Percentiles rank a stretch among this genome's conserved stretches.
Evolutionary conservation across 2,113 vertebrate genomes (phyloP).

Genomic region (Chlamydotis undulata): DNA sequence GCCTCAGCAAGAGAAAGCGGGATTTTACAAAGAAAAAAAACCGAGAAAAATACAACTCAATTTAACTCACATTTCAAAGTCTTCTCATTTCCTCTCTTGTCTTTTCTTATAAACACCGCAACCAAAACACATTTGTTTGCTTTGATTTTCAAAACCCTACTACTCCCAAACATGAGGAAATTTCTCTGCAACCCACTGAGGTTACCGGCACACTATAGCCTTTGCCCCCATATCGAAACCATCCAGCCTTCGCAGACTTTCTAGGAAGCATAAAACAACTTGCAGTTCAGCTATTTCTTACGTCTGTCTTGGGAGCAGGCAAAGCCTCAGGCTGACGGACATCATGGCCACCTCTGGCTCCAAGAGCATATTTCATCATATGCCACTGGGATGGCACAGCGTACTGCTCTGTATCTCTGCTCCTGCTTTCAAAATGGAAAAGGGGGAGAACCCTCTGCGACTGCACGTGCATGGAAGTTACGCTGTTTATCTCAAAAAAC

Average conservation of each 20-base stretch:
- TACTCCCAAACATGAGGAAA: not conserved
- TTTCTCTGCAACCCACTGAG: not conserved
- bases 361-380: not conserved
- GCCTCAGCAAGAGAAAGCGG: not conserved
- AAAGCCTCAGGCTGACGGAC: not conserved
- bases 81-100: slow-evolving; percentile 32
- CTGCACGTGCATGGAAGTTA: not conserved
- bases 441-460: not conserved
- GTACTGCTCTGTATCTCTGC: fast-evolving
- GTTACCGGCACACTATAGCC: not conserved
- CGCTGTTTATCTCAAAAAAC: not conserved
- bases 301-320: not conserved
- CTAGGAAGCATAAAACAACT: not conserved
- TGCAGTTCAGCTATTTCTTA: not conserved
- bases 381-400: fast-evolving
- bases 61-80: slow-evolving; percentile 48
- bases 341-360: not conserved
- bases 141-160: slow-evolving; percentile 35
- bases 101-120: slow-evolving; percentile 32
- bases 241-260: not conserved
- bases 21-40: not conserved
- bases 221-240: not conserved
- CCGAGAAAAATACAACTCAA: not conserved
- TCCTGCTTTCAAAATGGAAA: not conserved
- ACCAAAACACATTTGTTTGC: slow-evolving; percentile 30